Conservation (phyloP, 2,888 invertebrate species). For the Temnothorax unifasciatus region DNA sequence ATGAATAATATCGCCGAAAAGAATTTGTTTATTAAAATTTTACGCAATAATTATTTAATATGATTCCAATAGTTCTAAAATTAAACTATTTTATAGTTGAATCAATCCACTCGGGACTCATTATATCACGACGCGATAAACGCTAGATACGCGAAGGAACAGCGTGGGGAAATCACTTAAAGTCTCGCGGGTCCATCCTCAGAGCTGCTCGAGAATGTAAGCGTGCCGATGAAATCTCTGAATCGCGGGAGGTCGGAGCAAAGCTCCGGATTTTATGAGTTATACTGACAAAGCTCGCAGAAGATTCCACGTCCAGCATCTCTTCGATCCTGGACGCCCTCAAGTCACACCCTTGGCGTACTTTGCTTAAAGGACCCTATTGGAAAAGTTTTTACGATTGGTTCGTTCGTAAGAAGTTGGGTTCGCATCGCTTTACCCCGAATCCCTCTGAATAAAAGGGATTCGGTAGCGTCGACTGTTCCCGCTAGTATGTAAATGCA, state of each 20-base stretch:
- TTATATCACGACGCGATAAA: constrained; percentile 35
- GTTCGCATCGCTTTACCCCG: constrained; percentile 57
- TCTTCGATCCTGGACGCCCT: constrained; percentile 60
- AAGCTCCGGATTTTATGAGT: constrained; percentile 73
- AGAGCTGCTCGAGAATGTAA: constrained; percentile 40
- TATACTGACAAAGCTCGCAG: constrained; percentile 71
- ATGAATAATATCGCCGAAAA: neutral
- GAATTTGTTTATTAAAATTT: neutral
- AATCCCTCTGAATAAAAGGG: constrained; percentile 53
- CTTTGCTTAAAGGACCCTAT: constrained; percentile 75
- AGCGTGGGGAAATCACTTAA: constrained; percentile 68
- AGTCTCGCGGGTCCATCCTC: constrained; percentile 60
- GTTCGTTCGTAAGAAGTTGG: constrained; percentile 67
- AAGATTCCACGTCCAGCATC: constrained; percentile 66
- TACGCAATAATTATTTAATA: neutral
- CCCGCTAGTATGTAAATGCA: constrained; percentile 20
- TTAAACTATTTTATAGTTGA: constrained; percentile 26
- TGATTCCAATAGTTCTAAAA: neutral
- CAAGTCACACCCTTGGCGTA: constrained; percentile 57
- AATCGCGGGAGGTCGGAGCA: constrained; percentile 58
- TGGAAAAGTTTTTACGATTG: constrained; percentile 79
- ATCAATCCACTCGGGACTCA: constrained; percentile 50
- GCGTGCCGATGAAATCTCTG: constrained; percentile 74
- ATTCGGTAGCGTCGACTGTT: constrained; percentile 23
- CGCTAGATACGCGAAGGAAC: constrained; percentile 43